phyloP scores from a whole-genome alignment of 2,888 invertebrate genomes.

The Serrognathus titanus region DNA sequence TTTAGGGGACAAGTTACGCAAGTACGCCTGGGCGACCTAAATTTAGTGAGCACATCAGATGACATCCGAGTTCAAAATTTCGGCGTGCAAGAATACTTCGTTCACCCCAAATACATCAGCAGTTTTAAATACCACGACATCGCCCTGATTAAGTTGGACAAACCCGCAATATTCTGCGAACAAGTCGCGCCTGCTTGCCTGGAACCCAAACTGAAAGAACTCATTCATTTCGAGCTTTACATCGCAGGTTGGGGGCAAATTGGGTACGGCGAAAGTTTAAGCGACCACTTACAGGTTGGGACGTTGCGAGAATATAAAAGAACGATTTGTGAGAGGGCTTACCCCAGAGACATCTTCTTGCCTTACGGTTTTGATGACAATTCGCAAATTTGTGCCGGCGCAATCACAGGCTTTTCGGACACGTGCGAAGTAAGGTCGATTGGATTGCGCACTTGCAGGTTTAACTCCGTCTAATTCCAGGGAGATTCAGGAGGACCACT shows the following conservation, averaged over 20 bases:
- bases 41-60: conserved; percentile 35
- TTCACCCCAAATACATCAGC: conserved; percentile 46
- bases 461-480: conserved; percentile 36
- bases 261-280: conserved; percentile 31
- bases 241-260: conserved; percentile 54
- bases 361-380: neutral
- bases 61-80: conserved; percentile 35
- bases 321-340: neutral
- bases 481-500: conserved; percentile 63
- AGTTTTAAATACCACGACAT: conserved; percentile 52
- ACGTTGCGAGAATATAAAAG: neutral
- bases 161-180: conserved; percentile 40
- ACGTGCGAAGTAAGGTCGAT: conserved; percentile 8
- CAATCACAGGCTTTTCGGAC: conserved; percentile 4
- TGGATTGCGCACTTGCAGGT: neutral
- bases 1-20: conserved; percentile 8
- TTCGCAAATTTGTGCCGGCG: conserved; percentile 5
- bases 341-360: neutral
- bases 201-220: neutral
- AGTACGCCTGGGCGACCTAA: conserved; percentile 48
- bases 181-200: conserved; percentile 51
- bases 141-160: conserved; percentile 48
- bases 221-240: neutral
- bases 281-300: conserved; percentile 38
- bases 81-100: conserved; percentile 37